Percentiles rank a stretch among this genome's conserved stretches.
phyloP scores from a whole-genome alignment of 2,888 invertebrate genomes.

The Cheilosia urbana region DNA sequence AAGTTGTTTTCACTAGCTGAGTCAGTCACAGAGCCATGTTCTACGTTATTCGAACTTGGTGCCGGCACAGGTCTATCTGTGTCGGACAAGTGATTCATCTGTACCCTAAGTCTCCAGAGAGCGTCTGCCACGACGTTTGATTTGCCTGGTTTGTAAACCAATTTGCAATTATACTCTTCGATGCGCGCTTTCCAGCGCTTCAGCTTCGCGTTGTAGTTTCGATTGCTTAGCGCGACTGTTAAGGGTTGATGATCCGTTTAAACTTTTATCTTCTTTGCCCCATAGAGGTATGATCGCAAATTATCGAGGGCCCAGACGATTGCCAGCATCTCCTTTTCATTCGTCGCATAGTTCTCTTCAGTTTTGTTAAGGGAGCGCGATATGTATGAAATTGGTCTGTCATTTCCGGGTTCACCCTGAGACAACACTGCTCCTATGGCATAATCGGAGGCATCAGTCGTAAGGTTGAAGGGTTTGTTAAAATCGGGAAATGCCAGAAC shows the following conservation, averaged over 20 bases:
- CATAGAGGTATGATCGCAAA: conserved; percentile 46
- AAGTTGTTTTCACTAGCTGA: too few species aligned
- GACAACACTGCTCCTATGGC: conserved; percentile 7
- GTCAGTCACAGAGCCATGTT: background rate
- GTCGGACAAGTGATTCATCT: too few species aligned
- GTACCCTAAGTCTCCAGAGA: background rate
- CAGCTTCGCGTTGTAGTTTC: conserved; percentile 49
- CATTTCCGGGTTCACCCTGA: conserved; percentile 3
- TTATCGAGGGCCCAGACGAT: conserved; percentile 57
- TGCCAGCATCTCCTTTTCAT: conserved; percentile 58
- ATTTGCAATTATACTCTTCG: conserved; percentile 59
- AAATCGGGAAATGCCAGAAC: conserved; percentile 51
- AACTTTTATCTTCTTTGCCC: conserved; percentile 35
- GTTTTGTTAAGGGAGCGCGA: conserved; percentile 23
- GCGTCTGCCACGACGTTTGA: conserved; percentile 42
- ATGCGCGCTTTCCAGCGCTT: conserved; percentile 60
- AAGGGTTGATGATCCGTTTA: conserved; percentile 54
- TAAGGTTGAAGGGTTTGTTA: conserved; percentile 24
- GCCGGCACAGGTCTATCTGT: background rate
- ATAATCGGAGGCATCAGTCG: conserved; percentile 14
- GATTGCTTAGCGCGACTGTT: conserved; percentile 37
- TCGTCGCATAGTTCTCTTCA: conserved; percentile 64
- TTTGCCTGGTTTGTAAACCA: conserved; percentile 46
- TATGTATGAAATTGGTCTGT: conserved; percentile 22
- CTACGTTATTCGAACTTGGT: background rate